Evolutionary conservation across 2,888 invertebrate genomes (phyloP).

Genomic region (Spatulosminthurus flaviceps): DNA sequence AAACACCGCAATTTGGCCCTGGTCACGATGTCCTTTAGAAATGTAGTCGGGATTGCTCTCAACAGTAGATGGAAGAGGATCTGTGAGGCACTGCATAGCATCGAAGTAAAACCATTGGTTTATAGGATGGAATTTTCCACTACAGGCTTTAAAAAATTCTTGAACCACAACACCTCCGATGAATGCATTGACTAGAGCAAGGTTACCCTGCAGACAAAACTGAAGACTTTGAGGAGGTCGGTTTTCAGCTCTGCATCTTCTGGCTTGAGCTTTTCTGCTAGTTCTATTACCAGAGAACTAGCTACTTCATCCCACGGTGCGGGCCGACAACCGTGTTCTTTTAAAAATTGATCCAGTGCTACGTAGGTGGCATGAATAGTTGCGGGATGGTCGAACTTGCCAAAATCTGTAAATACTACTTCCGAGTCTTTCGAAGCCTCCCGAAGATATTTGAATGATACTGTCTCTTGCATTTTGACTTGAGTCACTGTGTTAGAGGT

Average conservation of each 20-base stretch:
- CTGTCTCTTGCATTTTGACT: constrained; percentile 91
- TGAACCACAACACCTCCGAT: constrained; percentile 98
- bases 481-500: constrained; percentile 94
- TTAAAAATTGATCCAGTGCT: constrained; percentile 78
- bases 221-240: constrained; percentile 78
- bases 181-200: constrained; percentile 90
- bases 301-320: constrained; percentile 79
- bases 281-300: constrained; percentile 65
- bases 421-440: constrained; percentile 84
- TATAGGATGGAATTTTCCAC: no score
- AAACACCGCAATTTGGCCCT: no score
- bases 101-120: no score
- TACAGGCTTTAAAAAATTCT: constrained; percentile 81
- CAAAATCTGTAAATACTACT: constrained; percentile 87
- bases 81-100: no score
- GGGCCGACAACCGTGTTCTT: constrained; percentile 74
- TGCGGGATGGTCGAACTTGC: constrained; percentile 89
- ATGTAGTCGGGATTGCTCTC: no score
- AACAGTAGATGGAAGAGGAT: no score
- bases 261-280: constrained; percentile 69
- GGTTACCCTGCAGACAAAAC: constrained; percentile 82
- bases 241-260: constrained; percentile 69
- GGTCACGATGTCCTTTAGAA: no score
- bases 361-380: constrained; percentile 89
- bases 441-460: constrained; percentile 82